These are phyloP conservation scores for Valencia hispanica DNA, from an alignment of 2,797 vertebrate genomes.

Conservation along the genomic window DNA sequence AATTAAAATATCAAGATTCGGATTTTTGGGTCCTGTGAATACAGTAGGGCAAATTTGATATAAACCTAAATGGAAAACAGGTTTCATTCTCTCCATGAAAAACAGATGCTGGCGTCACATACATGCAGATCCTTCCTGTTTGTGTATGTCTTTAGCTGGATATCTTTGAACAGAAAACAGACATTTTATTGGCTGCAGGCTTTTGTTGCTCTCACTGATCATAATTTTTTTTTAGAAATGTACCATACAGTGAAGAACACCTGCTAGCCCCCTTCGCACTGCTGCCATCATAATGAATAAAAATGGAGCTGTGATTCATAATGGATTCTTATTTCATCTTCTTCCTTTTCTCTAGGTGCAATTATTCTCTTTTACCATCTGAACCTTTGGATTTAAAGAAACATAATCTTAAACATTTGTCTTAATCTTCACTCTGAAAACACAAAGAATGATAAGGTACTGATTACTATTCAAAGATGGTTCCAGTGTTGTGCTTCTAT, in stretches of 20 bases:
- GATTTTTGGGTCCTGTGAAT: constrained; percentile 60
- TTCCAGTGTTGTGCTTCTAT: constrained; percentile 1
- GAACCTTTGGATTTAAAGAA: constrained; percentile 20
- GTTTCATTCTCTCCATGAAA: constrained; percentile 66
- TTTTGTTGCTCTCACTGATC: constrained; percentile 40
- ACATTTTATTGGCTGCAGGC: constrained; percentile 24
- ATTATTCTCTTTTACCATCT: constrained; percentile 13
- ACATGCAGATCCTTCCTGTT: constrained; percentile 12
- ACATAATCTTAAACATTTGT: constrained; percentile 42
- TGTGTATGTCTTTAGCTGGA: constrained; percentile 57
- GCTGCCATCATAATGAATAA: constrained; percentile 35
- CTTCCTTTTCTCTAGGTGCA: constrained; percentile 8
- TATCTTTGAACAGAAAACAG: constrained; percentile 28
- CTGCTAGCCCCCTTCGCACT: constrained; percentile 19
- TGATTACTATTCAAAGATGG: constrained; percentile 23
- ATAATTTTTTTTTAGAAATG: constrained; percentile 11
- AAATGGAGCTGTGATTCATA: constrained; percentile 37
- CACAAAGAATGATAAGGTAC: constrained; percentile 28
- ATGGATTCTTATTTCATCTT: constrained; percentile 22
- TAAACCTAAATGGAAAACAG: constrained; percentile 77
- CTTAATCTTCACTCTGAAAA: constrained; percentile 38
- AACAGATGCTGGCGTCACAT: constrained; percentile 57
- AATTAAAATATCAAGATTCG: constrained; percentile 35
- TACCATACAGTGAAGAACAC: constrained; percentile 47
- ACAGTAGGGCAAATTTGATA: constrained; percentile 74